A percentile compares a stretch with the other conserved stretches of the same genome.
Conservation (phyloP, 1,140 invertebrate species). For the Stegodyphus mimosarum region DNA sequence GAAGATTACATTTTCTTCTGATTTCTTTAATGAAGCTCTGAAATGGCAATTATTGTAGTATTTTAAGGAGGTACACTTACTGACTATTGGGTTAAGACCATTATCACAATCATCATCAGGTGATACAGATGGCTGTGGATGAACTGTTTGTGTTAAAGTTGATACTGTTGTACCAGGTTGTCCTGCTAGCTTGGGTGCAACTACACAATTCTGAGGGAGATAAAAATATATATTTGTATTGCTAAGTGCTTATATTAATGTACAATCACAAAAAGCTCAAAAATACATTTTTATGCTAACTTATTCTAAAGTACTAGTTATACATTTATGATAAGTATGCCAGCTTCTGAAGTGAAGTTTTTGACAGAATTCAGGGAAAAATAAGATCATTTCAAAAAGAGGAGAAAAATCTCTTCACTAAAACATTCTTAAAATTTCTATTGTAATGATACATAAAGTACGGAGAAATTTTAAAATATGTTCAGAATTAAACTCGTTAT, state of each 20-base stretch:
- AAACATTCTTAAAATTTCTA: too few species aligned
- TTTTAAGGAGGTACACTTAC: constrained; percentile 8
- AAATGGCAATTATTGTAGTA: too few species aligned
- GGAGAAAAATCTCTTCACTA: too few species aligned
- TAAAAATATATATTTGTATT: neutral
- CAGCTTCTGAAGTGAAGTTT: too few species aligned
- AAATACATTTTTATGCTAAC: neutral
- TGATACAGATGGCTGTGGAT: constrained; percentile 53
- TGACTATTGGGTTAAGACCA: constrained; percentile 37
- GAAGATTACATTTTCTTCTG: too few species aligned
- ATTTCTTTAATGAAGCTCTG: too few species aligned
- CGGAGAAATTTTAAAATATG: too few species aligned
- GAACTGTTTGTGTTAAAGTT: constrained; percentile 49
- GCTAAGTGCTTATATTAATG: neutral
- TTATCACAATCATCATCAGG: constrained; percentile 58
- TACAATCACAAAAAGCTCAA: neutral
- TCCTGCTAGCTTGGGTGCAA: constrained; percentile 29
- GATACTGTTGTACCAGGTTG: constrained; percentile 49
- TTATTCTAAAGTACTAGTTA: neutral
- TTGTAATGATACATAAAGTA: too few species aligned
- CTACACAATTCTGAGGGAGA: constrained; percentile 34
- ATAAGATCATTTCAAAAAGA: too few species aligned
- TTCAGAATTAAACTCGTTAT: too few species aligned
- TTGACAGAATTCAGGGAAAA: too few species aligned
- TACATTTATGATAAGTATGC: too few species aligned